Evolutionary conservation across 2,113 vertebrate genomes (phyloP), one percentile per base, ranked within the genome.

Genomic region (Grammomys surdaster): DNA sequence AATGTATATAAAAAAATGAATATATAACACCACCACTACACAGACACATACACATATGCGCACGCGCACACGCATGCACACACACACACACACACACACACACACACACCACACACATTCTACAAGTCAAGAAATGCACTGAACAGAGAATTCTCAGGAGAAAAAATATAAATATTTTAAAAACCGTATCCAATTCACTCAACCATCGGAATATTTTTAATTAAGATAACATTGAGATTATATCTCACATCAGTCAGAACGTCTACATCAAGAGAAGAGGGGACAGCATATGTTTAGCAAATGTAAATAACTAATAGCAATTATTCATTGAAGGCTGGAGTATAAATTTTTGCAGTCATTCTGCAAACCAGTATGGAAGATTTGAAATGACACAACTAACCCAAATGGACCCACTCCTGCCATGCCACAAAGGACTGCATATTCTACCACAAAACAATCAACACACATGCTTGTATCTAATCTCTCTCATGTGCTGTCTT

Each of bases 401-500:
- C 6, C 46, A 70, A 51, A 31, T 51, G 2, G 19, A 2, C 10
- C 9, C 3, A 36, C 8, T 70, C 28, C 28, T 67, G 19, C 5
- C 46, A 77, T 51, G 8, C 7, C 46, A 86, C 19, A 67, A 11
- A 67, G 28, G 10, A 65, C 43, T 86, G 26, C 48, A 22, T 33
- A 22, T 36, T 2, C 17, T 33, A 19, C 5, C 60, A 67, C 28
- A 67, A 24, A 19, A 85, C n/a, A 86, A 48, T 33, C 19, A 5
- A 67, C 4, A 86, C 60, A 86, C 24, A 19, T 11, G 14, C 43
- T 86, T 85, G 26, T 26, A 67, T 65, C 40, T 28, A 33, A 31
- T 10, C 8, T 24, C 20, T n/a, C 70, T 40, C 1, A 8, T 33
- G 8, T 36, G 0, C 4, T 14, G 14, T 7, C 16, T 60, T 60